These are phyloP conservation scores for Bimastos eiseni DNA, from an alignment of 2,888 invertebrate genomes.

Conservation along the genomic window DNA sequence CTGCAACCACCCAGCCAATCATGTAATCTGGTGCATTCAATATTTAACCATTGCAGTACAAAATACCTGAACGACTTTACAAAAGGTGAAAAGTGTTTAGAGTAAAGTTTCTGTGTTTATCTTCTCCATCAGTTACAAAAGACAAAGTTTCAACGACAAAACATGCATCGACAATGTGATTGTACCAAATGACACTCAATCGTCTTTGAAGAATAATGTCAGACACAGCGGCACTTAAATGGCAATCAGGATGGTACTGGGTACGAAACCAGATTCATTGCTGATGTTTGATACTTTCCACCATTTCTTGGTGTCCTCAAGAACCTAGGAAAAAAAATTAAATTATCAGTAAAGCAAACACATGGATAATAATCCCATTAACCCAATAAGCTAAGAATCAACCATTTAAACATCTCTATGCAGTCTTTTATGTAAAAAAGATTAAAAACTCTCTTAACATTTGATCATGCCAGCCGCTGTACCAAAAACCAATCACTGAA, in stretches of 20 bases:
- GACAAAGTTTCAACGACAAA: neutral
- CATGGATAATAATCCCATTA: neutral
- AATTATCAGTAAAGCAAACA: neutral
- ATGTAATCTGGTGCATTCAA: neutral
- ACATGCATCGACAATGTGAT: neutral
- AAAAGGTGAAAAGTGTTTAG: neutral
- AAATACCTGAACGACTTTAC: neutral
- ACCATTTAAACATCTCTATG: too few species aligned
- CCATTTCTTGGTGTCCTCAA: slow-evolving; percentile 30
- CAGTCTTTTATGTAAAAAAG: too few species aligned
- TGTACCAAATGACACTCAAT: neutral
- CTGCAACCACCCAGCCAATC: too few species aligned
- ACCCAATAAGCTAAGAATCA: neutral
- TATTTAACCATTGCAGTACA: neutral
- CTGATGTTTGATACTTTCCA: slow-evolving; percentile 28
- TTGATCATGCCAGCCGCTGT: neutral
- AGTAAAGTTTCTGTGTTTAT: slow-evolving; percentile 13
- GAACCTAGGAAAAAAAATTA: slow-evolving; percentile 27
- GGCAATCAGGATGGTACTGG: slow-evolving; percentile 19
- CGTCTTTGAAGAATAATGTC: neutral
- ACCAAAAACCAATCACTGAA: neutral
- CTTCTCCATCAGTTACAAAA: slow-evolving; percentile 6
- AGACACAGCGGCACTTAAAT: neutral
- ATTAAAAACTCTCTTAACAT: neutral
- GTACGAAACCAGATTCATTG: slow-evolving; percentile 25